Base-by-base conservation (phyloP, 2,113 vertebrate genomes). In the Seriola aureovittata region DNA sequence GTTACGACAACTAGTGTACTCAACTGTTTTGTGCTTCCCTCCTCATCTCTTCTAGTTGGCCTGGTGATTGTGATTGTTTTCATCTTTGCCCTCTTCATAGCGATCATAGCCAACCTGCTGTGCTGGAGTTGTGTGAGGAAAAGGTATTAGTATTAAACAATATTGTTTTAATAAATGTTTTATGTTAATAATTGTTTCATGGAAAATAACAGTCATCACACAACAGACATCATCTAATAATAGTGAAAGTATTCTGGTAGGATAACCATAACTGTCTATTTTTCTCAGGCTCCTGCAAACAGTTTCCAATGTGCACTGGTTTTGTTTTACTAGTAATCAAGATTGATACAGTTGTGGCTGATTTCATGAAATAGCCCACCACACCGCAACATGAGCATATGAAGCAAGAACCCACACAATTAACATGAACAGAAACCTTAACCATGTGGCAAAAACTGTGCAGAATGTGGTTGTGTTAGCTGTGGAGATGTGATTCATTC, bases 111-210 rank as follows among this genome's bases (percentile, higher is more conserved):
- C 44, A 94, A 93, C 85, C 25, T 96, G 57, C 76, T 95, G 87
- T 95, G 91, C 77, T 93, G 94, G 75, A 88, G 91, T 14, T 94
- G 92, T 78, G 72, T 91, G 57, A 92, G 91, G n/a, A 36, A 89
- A 85, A 93, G 94, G 95, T 96, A 92, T 63, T 44, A 4, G 21
- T 65, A 74, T 48, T n/a, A 7, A 65, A 54, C 66, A 10, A 19
- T 5, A 66, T 57, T 25, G 46, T 10, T 69, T n/a, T 0, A 55
- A 63, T 80, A 13, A 23, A 8, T 54, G 16, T 34, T 2, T 29
- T 29, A 29, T 29, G 29, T 29, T 29, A 29, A 29, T 29, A 29
- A 25, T 32, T 21, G 12, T 13, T 78, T 57, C 11, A 9, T 9
- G n/a, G 63, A 71, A 84, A 63, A 40, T 1, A 34, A 8, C 14